Evolutionary conservation across 2,113 vertebrate species (phyloP), one percentile per base, ranked within the genome.

Genomic region (Cygnus buccinator): DNA sequence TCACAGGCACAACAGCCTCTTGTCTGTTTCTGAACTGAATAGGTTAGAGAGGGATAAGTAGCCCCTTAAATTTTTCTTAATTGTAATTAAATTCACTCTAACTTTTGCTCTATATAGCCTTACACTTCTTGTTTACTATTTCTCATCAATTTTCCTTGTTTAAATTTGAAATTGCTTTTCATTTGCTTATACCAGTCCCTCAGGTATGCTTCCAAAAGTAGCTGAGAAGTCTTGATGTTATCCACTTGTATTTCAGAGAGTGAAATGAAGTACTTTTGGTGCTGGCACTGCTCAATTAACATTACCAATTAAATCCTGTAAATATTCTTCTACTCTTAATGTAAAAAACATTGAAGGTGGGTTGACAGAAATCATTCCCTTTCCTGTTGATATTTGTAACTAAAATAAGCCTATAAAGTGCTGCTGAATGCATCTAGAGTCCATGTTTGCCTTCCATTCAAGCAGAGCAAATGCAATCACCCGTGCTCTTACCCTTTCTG

Each of bases 391-490:
- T 83, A 65, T 61, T 57, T 92, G 82, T 90, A 78, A 33, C 89
- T 86, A 71, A 91, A 93, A n/a, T 54, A 89, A 90, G 13, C 57
- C 57, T 92, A 43, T 77, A 43, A 96, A 89, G 81, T 81, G 46
- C 52, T 74, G 54, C 65, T 83, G 66, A 50, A 73, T 9, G 65
- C 41, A 19, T 54, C 70, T 77, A 14, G 92, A 78, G 35, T 16
- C 65, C 1, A 0, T 37, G 19, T 87, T 95, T 67, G 46, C 39
- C 63, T 93, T 87, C 68, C 81, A 48, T 61, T 95, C 70, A 62
- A 90, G 82, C 71, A 93, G 87, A 95, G 50, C 89, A 96, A 93
- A 96, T 95, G 82, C 77, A 94, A 65, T 90, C 81, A 74, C 48
- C 75, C 68, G 66, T 44, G 87, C 67, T 79, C 84, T 97, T 80